Conservation (phyloP, 2,888 invertebrate genomes). For the Azorinus chamasolen region DNA sequence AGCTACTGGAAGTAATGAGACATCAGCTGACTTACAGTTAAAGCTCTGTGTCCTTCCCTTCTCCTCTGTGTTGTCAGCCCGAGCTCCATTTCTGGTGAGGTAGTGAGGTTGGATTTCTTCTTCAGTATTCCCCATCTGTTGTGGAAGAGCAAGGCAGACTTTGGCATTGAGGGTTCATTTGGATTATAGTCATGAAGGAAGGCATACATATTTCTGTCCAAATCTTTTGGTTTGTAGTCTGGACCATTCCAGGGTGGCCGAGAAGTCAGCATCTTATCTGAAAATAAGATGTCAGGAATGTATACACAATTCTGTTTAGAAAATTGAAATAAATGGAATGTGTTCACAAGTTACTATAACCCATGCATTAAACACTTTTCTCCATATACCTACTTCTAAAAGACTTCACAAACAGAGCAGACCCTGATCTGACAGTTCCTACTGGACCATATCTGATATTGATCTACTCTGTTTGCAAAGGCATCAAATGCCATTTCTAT, state of each 20-base stretch:
- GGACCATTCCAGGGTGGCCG: constrained; percentile 83
- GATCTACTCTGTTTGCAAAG: no score
- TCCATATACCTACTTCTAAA: no score
- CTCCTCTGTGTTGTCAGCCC: constrained; percentile 72
- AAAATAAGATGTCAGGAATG: not conserved
- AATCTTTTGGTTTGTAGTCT: constrained; percentile 80
- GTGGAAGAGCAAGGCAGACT: constrained; percentile 77
- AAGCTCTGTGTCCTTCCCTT: constrained; percentile 73
- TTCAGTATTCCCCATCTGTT: constrained; percentile 82
- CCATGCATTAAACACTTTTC: no score
- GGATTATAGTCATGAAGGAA: constrained; percentile 80
- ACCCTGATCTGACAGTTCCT: no score
- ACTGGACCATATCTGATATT: no score
- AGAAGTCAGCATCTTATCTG: constrained; percentile 60
- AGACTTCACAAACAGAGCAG: no score
- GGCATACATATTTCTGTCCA: constrained; percentile 78
- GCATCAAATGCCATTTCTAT: no score
- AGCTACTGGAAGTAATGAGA: no score
- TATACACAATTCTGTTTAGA: not conserved
- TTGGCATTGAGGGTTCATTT: constrained; percentile 81
- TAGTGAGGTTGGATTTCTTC: constrained; percentile 61
- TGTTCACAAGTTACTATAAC: no score
- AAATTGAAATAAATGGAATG: no score
- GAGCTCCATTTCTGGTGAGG: constrained; percentile 73
- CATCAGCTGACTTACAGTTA: constrained; percentile 78